A percentile compares a stretch with the other conserved stretches of the same genome.
phyloP scores from a whole-genome alignment of 2,797 vertebrate genomes.

The Notamacropus eugenii region DNA sequence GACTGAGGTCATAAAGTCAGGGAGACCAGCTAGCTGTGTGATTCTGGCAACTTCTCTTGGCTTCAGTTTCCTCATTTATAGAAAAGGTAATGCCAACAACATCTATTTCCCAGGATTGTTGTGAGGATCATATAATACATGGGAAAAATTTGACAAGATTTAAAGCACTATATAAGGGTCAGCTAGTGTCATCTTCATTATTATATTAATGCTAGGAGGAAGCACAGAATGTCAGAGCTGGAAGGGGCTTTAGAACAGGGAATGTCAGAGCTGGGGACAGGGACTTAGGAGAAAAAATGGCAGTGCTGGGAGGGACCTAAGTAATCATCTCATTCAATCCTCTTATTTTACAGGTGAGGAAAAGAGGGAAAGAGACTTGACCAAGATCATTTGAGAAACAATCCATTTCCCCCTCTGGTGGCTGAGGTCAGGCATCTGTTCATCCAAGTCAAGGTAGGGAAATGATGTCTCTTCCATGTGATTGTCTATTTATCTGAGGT shows the following conservation, averaged over 20 bases:
- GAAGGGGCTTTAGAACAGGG: not conserved
- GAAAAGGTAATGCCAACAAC: not conserved
- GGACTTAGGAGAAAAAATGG: not conserved
- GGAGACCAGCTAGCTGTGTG: not conserved
- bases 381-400: not conserved
- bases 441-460: not conserved
- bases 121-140: not conserved
- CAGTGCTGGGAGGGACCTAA: not conserved
- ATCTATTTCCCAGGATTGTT: not conserved
- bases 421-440: not conserved
- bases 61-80: not conserved
- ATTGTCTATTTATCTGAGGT: not conserved
- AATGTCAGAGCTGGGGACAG: not conserved
- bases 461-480: not conserved
- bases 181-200: not conserved
- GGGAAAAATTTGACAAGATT: not conserved
- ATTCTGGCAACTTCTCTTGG: not conserved
- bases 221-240: not conserved
- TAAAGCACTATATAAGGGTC: not conserved
- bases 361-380: not conserved
- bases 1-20: not conserved
- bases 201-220: not conserved
- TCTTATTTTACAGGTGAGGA: not conserved
- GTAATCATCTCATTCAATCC: not conserved
- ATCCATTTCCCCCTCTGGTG: not conserved